Percentiles rank a stretch among this genome's conserved stretches.
These are phyloP conservation scores for Penaeus japonicus DNA, from an alignment of 1,140 invertebrate genomes.

Conservation along the genomic window DNA sequence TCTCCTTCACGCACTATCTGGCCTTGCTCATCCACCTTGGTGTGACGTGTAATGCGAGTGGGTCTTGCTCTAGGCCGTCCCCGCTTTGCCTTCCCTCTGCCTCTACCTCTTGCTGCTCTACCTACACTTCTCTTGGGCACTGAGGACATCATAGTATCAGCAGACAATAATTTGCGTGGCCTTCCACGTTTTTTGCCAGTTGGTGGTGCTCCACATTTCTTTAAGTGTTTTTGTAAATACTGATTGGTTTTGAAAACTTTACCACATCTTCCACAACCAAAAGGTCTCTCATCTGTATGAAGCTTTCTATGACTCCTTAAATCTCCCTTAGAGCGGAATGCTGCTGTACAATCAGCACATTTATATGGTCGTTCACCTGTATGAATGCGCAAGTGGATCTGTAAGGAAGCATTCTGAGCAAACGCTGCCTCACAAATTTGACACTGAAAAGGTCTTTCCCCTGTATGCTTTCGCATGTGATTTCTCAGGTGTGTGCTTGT, in stretches of 20 bases:
- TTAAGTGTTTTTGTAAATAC: slow-evolving; percentile 57
- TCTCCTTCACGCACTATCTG: slow-evolving; percentile 26
- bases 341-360: slow-evolving; percentile 51
- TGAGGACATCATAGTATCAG: slow-evolving; percentile 37
- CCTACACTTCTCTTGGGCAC: slow-evolving; percentile 32
- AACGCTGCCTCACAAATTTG: slow-evolving; percentile 50
- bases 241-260: slow-evolving; percentile 59
- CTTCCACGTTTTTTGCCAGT: slow-evolving; percentile 51
- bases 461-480: slow-evolving; percentile 66
- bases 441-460: slow-evolving; percentile 63
- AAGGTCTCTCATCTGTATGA: slow-evolving; percentile 55
- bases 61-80: slow-evolving; percentile 21
- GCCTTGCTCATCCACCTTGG: slow-evolving; percentile 42
- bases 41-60: slow-evolving; percentile 36
- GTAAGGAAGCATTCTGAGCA: slow-evolving; percentile 56
- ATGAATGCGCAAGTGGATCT: slow-evolving; percentile 55
- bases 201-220: slow-evolving; percentile 57
- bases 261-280: slow-evolving; percentile 42
- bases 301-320: slow-evolving; percentile 56
- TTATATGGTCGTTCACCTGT: slow-evolving; percentile 57
- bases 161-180: slow-evolving; percentile 41
- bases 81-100: slow-evolving; percentile 6
- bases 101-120: background rate
- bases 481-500: slow-evolving; percentile 65
- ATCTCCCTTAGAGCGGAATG: slow-evolving; percentile 56